These are phyloP conservation scores for Aptenodytes patagonicus DNA, from an alignment of 2,113 vertebrate genomes.

Conservation along the genomic window DNA sequence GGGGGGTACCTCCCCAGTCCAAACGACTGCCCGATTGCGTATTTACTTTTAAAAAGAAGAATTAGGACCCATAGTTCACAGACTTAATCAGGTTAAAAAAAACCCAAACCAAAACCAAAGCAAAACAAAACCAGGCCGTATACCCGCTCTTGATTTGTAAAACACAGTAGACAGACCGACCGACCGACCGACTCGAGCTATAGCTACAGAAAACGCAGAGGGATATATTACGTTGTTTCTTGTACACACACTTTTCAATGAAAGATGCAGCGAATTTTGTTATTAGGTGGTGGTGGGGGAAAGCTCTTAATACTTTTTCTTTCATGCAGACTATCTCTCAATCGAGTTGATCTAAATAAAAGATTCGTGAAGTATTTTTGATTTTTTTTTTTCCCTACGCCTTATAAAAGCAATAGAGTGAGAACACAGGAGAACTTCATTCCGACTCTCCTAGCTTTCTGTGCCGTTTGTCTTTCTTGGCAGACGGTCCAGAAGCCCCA, in stretches of 20 bases:
- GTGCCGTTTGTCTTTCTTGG: neutral
- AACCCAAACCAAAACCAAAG: neutral
- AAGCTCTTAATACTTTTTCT: neutral
- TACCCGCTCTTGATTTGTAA: neutral
- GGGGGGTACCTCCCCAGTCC: neutral
- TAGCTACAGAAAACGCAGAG: neutral
- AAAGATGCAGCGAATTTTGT: neutral
- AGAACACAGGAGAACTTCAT: neutral
- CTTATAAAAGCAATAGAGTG: neutral
- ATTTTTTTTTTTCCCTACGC: neutral
- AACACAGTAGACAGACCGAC: neutral
- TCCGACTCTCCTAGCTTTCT: neutral
- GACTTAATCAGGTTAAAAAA: neutral
- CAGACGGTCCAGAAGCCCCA: neutral
- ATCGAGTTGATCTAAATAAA: neutral
- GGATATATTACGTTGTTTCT: accelerated
- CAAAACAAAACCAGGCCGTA: neutral
- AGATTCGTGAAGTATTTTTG: neutral
- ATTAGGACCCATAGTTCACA: neutral
- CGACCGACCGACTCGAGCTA: neutral
- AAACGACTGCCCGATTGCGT: neutral
- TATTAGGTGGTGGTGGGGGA: neutral
- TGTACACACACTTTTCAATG: neutral
- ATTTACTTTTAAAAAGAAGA: neutral
- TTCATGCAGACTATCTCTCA: neutral